Conservation (phyloP, 2,113 vertebrate genomes). For the Alexandromys fortis region DNA sequence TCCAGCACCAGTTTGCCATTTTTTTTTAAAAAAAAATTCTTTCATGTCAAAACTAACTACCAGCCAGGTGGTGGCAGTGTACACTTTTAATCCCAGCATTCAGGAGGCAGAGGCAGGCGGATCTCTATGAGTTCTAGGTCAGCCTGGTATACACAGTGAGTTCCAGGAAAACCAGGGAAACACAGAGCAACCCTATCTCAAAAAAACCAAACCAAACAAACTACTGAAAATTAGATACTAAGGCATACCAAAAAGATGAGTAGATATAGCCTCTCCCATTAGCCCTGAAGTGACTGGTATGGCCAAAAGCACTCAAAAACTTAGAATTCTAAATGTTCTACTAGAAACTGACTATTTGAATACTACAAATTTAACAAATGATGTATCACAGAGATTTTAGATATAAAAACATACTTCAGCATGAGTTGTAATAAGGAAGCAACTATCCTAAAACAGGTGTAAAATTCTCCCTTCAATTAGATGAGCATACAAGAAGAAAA, state of each 20-base stretch:
- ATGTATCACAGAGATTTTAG: background rate
- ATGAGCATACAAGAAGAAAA: constrained; percentile 11
- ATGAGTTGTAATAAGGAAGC: background rate
- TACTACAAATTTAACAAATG: background rate
- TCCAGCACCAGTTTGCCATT: background rate
- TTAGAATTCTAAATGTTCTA: background rate
- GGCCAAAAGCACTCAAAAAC: background rate
- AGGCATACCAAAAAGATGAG: background rate
- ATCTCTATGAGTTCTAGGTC: background rate
- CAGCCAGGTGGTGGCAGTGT: background rate
- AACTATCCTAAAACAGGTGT: constrained; percentile 16
- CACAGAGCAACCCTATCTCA: background rate
- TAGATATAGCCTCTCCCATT: background rate
- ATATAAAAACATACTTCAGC: background rate
- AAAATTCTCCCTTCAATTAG: constrained; percentile 1
- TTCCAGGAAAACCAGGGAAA: background rate
- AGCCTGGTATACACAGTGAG: background rate
- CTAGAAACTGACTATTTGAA: background rate
- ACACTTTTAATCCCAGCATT: background rate
- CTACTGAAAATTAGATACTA: background rate
- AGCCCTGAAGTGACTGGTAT: background rate
- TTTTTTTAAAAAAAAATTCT: background rate
- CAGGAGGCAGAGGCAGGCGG: background rate
- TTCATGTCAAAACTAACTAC: background rate
- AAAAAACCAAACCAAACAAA: background rate